Base-by-base conservation (phyloP, 2,797 vertebrate species). In the Halcyon badia region DNA sequence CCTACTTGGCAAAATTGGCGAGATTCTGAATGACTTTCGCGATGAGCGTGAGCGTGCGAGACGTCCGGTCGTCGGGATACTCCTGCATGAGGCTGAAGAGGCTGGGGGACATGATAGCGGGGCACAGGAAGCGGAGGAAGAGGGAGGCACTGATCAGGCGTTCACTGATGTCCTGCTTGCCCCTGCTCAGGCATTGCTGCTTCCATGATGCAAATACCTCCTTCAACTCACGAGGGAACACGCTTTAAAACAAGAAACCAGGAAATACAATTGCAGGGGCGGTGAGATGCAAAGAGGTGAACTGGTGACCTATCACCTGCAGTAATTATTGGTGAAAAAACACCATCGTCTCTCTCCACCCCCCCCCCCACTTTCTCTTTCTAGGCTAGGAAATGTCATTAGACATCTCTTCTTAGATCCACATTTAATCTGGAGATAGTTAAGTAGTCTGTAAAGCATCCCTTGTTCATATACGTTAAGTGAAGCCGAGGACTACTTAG, bases 11-110 rank as follows among this genome's bases (percentile, higher is more conserved):
- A 96, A 99, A 99, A 97, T 99, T 99, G 97, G 99, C 99, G 26
- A 99, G 99, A 96, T 99, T 99, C 98, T 99, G 99, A 96, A 99
- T 99, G 97, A 99, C 99, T 96, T 99, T 99, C 87, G 99, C 99
- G 58, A 99, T 99, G 79, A 99, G 99, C 1, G 99, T 99, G 83
- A 99, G 99, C 0, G 99, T 99, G 19, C 99, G 98, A 17, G 99
- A 99, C 0, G 99, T 99, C 25, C 98, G 99, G 97, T 99, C 99
- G 5, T 99, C 99, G 0, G 99, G 99, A 3, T 99, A 99, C 71
- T 99, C 99, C 98, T 99, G 99, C 98, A 98, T 99, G 72, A 99
- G 99, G 97, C 93, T 98, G 96, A 99, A 99, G 84, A 99, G 99
- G 20, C 99, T 99, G 41, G 99, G 99, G 6, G 99, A 99, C 99